Evolutionary conservation across 2,888 invertebrate genomes (phyloP), one percentile per base, ranked within the genome.

Genomic region (Odontothrips loti): DNA sequence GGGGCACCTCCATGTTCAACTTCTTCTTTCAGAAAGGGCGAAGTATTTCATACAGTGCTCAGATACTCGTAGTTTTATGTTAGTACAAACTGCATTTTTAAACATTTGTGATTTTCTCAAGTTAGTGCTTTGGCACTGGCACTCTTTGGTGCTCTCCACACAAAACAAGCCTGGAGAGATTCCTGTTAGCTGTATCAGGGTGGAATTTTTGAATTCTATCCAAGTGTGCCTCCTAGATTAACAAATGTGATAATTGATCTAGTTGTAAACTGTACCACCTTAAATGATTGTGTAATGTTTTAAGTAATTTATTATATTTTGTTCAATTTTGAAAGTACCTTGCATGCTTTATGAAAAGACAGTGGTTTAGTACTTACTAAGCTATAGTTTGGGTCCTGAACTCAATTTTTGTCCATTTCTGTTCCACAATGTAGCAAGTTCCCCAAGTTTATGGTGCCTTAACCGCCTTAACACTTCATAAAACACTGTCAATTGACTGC

Each of bases 161-260:
- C n/a, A 17, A 58, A n/a, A 15, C n/a, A 17, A 17, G n/a, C 58
- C 15, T 10, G n/a, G 15, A 58, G 17, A 58, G 15, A 51, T 51
- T 20, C 34, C 34, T 43, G 2, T 6, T 43, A 43, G 34, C 6
- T 43, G 34, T 43, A 43, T 43, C 34, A 4, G 34, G 34, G 34
- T 43, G 34, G 34, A 43, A 51, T 20, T 20, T 0, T 58, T 75
- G 23, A 75, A 27, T 0, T 75, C 23, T 27, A 27, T 75, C 12
- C 23, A 27, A 10, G 68, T 75, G 68, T 27, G 27, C 68, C 68
- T 75, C 68, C 23, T 75, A 75, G 27, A 27, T 12, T 27, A 75
- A 75, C 68, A 75, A 75, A 75, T 75, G 68, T 27, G 68, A 75
- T 75, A 75, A 75, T 27, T 75, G 68, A 75, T 75, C 68, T 75